Percentiles rank a stretch among this genome's conserved stretches.
Evolutionary conservation across 2,113 vertebrate species (phyloP).

Genomic region (Columba janthina): DNA sequence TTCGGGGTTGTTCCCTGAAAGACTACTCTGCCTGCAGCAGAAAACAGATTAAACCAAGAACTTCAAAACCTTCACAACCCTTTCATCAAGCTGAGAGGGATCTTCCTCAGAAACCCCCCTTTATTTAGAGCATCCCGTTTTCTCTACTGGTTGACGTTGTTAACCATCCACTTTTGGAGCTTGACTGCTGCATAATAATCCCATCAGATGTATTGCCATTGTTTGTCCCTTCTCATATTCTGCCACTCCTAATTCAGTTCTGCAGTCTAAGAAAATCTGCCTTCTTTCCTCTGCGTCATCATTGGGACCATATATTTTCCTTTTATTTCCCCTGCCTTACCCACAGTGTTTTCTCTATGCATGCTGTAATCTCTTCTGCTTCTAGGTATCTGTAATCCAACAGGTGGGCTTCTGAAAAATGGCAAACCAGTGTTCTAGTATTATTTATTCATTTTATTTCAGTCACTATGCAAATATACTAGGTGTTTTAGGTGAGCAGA

Average conservation of each 20-base stretch:
- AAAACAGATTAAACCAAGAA: not conserved
- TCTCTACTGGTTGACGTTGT: rapidly evolving
- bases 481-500: not conserved
- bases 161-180: not conserved
- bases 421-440: not conserved
- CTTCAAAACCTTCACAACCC: not conserved
- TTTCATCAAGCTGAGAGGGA: not conserved
- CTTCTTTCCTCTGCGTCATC: not conserved
- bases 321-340: not conserved
- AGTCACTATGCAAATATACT: not conserved
- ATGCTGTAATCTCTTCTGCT: not conserved
- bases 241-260: not conserved
- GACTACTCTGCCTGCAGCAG: not conserved
- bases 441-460: not conserved
- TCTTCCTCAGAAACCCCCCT: not conserved
- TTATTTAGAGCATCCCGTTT: not conserved
- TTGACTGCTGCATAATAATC: not conserved
- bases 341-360: not conserved
- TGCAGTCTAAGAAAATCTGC: not conserved
- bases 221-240: not conserved
- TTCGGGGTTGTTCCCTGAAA: constrained; percentile 28
- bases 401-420: not conserved
- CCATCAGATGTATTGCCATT: not conserved
- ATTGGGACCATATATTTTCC: not conserved
- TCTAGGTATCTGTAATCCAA: not conserved